Evolutionary conservation across 2,797 vertebrate genomes (phyloP), one percentile per base, ranked within the genome.

Genomic region (Chromis chromis): DNA sequence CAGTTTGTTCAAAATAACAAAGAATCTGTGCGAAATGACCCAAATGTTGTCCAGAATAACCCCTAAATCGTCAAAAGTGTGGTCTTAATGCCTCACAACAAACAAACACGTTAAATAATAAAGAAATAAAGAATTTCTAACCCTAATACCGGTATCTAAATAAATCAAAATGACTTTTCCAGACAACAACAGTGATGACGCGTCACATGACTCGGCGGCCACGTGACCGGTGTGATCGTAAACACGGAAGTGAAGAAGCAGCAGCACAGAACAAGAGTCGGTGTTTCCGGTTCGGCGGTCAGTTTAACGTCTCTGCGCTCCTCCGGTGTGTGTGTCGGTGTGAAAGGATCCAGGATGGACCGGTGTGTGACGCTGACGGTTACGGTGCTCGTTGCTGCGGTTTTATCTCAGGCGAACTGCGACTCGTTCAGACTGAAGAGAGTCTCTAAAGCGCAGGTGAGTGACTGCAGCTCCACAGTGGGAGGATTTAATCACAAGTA

Each of bases 161-260:
- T 31, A 5, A 31, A 31, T 31, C 28, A 31, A 31, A 31, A 31
- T 3, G 4, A 31, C 28, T 31, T 5, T 5, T 31, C 3, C 28
- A 31, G 28, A 31, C 28, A 31, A 1, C 28, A 31, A 8, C 31
- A 31, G 31, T 1, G 31, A 31, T 31, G 31, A 31, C 31, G 31
- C 7, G 57, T 9, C 36, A 65, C 3, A 36, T 58, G 36, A 17
- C 36, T 8, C 2, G 0, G 10, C 4, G 8, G 17, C 59, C 67
- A 81, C 2, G 64, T 83, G 75, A 78, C 69, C 1, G 24, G 7
- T 2, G 2, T 3, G 44, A 14, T 4, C 5, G 55, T 77, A 79
- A 84, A 84, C 28, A 79, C 74, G 88, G 85, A 89, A 81, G 73
- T n/a, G 6, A 0, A 48, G 44, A 16, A 44, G 42, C 40, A 6